Evolutionary conservation across 2,888 invertebrate species (phyloP).

Genomic region (Tineola bisselliella): DNA sequence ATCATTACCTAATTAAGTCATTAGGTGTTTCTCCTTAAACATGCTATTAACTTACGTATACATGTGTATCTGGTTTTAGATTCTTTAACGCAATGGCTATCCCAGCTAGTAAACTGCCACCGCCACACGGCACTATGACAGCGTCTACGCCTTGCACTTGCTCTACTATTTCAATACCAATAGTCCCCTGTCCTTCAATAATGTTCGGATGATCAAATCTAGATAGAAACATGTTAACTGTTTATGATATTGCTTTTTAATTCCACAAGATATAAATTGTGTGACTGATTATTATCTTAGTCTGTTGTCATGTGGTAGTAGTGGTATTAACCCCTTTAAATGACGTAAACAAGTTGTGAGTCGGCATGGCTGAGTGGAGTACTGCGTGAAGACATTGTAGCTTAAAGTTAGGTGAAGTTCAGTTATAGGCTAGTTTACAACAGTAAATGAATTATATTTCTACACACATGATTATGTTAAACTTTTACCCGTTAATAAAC

Average conservation of each 20-base stretch:
- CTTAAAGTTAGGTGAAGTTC: no score
- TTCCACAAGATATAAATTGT: no score
- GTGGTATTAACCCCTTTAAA: no score
- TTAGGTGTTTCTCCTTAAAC: background rate
- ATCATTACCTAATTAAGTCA: background rate
- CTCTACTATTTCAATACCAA: slow-evolving; percentile 92
- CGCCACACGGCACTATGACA: slow-evolving; percentile 89
- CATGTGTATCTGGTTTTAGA: slow-evolving; percentile 80
- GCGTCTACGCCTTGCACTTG: slow-evolving; percentile 89
- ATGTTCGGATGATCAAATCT: slow-evolving; percentile 94
- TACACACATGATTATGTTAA: background rate
- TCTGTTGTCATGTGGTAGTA: no score
- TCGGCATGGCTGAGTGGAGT: no score
- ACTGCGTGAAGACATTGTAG: no score
- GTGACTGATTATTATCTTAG: no score
- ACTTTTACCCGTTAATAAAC: slow-evolving; percentile 85
- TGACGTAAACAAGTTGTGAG: no score
- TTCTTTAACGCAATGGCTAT: slow-evolving; percentile 87
- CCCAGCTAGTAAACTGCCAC: slow-evolving; percentile 91
- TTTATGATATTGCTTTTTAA: background rate
- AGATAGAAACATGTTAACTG: slow-evolving; percentile 16
- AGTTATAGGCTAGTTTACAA: no score
- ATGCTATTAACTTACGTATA: slow-evolving; percentile 77
- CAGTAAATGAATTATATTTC: no score
- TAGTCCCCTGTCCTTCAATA: slow-evolving; percentile 93